Evolutionary conservation across 2,797 vertebrate genomes (phyloP).

Genomic region (Cynopterus sphinx): DNA sequence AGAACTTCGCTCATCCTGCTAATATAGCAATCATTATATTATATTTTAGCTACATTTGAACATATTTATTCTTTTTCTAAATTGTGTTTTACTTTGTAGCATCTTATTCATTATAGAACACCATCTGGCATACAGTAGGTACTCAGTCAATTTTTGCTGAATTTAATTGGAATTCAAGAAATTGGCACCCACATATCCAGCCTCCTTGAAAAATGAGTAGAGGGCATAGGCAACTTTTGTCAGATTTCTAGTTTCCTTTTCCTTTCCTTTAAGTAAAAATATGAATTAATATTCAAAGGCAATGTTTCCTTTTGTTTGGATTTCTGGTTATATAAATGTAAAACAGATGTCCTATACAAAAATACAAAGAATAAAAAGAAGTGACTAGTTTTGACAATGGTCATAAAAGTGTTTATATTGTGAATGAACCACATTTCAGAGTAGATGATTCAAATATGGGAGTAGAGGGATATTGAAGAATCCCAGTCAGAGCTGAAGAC

Average conservation of each 20-base stretch:
- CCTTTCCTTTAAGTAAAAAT: neutral
- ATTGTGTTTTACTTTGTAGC: neutral
- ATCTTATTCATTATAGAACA: slow-evolving; percentile 26
- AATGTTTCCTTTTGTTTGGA: neutral
- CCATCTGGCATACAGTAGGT: neutral
- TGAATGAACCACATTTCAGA: neutral
- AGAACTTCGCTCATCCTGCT: neutral
- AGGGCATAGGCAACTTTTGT: neutral
- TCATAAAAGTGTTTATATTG: neutral
- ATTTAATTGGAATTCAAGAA: slow-evolving; percentile 46
- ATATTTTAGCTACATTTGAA: slow-evolving; percentile 11
- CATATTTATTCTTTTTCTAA: neutral
- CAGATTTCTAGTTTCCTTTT: neutral
- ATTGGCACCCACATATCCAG: neutral
- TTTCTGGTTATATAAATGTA: neutral
- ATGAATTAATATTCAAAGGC: neutral
- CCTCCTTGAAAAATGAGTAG: neutral
- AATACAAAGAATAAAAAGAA: neutral
- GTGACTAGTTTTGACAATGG: neutral
- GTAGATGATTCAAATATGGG: neutral
- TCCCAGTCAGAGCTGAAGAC: accelerated
- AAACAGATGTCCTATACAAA: neutral
- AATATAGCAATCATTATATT: neutral
- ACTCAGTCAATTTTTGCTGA: slow-evolving; percentile 29
- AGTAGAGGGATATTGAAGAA: neutral